These are phyloP conservation scores for Psilopsiagon aurifrons DNA, from an alignment of 2,113 vertebrate genomes.

Conservation along the genomic window DNA sequence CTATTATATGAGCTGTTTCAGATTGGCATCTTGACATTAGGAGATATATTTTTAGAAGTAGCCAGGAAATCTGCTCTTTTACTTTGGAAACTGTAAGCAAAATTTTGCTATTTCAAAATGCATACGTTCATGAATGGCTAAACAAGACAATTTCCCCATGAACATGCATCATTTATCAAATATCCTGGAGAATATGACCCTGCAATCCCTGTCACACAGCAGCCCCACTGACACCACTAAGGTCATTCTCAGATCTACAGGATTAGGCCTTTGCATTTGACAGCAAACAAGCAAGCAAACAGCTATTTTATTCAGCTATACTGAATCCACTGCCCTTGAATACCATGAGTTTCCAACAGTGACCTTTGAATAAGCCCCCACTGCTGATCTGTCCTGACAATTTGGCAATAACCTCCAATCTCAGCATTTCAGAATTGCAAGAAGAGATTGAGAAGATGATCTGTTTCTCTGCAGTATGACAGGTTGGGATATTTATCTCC, in stretches of 20 bases:
- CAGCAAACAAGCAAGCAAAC: not conserved
- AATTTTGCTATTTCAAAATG: not conserved
- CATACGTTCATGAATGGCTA: not conserved
- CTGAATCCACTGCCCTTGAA: not conserved
- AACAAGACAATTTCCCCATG: not conserved
- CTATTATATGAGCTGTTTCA: constrained; percentile 11
- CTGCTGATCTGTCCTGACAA: not conserved
- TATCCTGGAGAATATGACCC: not conserved
- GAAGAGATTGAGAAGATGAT: not conserved
- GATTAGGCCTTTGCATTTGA: not conserved
- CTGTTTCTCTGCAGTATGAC: not conserved
- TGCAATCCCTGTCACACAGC: not conserved
- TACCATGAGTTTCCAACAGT: not conserved
- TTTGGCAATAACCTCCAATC: not conserved
- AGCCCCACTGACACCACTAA: not conserved
- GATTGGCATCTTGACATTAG: constrained; percentile 38
- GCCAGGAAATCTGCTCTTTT: constrained; percentile 35
- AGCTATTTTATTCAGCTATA: not conserved
- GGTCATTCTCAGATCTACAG: not conserved
- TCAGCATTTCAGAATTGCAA: not conserved
- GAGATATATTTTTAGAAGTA: constrained; percentile 43
- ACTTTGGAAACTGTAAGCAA: not conserved
- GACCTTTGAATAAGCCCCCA: not conserved
- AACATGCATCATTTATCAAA: not conserved
- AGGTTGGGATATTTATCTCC: not conserved